A percentile compares a stretch with the other conserved stretches of the same genome.
phyloP scores from a whole-genome alignment of 2,113 vertebrate species.

The Xenus cinereus region DNA sequence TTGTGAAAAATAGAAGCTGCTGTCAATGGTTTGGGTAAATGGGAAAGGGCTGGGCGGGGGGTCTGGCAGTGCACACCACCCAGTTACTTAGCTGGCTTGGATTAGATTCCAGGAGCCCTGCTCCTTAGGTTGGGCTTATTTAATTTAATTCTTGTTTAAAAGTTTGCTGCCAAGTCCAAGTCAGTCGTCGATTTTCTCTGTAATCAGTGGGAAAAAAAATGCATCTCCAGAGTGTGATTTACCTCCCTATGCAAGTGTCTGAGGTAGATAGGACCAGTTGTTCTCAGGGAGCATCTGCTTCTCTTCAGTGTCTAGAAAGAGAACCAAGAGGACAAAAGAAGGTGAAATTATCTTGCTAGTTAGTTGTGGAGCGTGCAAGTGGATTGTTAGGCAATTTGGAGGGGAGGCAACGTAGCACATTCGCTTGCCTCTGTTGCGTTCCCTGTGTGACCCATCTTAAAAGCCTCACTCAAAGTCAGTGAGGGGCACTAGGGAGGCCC shows the following conservation, averaged over 20 bases:
- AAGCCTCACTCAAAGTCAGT: background rate
- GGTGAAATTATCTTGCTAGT: background rate
- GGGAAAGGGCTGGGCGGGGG: background rate
- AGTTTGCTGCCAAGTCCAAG: background rate
- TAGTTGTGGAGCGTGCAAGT: background rate
- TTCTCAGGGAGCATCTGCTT: background rate
- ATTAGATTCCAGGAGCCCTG: background rate
- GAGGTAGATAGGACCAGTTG: background rate
- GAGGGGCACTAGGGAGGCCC: background rate
- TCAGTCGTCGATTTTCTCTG: background rate
- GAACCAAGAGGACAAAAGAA: background rate
- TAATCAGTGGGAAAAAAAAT: background rate
- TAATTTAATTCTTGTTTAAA: background rate
- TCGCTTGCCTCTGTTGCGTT: background rate
- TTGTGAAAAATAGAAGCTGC: background rate
- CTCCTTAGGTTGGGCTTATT: background rate
- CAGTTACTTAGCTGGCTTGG: background rate
- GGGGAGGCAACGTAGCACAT: background rate
- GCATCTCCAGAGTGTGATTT: background rate
- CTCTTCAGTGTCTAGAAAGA: background rate
- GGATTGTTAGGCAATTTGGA: background rate
- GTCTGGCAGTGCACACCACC: rapidly evolving
- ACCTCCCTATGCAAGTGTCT: background rate
- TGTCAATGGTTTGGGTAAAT: background rate
- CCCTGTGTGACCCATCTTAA: background rate